phyloP scores from a whole-genome alignment of 2,113 vertebrate genomes.

The Cyanocitta stelleri region DNA sequence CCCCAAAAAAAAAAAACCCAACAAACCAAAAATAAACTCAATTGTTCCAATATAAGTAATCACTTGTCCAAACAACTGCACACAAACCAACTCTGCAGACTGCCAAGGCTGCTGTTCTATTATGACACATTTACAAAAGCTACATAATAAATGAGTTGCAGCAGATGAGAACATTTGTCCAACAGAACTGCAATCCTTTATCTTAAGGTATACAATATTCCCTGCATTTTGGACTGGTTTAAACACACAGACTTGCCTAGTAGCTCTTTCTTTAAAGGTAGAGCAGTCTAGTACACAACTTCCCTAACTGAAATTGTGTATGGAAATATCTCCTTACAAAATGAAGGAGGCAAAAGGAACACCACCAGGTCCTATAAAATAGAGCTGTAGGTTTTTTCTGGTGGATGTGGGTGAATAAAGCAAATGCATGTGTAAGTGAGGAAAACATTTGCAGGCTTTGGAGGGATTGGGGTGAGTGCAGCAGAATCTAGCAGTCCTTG shows the following conservation, averaged over 20 bases:
- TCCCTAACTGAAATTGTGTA: background rate
- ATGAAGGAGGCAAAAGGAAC: background rate
- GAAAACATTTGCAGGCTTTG: background rate
- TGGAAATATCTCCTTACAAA: background rate
- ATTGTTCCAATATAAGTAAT: background rate
- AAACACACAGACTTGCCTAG: background rate
- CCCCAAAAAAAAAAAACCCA: too few relatives aligned
- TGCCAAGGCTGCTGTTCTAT: background rate
- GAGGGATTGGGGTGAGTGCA: background rate
- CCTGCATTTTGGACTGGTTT: background rate
- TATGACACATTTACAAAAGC: slow-evolving; percentile 29
- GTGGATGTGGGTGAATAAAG: background rate
- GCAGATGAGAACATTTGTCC: slow-evolving; percentile 26
- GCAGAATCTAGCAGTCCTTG: background rate
- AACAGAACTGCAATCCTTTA: background rate
- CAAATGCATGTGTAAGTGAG: background rate
- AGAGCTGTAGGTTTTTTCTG: background rate
- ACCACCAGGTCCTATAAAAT: background rate
- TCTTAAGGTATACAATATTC: background rate
- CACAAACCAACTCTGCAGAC: background rate
- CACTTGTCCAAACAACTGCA: background rate
- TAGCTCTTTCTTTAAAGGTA: background rate
- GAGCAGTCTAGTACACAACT: background rate
- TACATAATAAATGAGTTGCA: slow-evolving; percentile 5
- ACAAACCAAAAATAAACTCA: background rate